Conservation (phyloP, 1,140 invertebrate species). For the Mercenaria mercenaria region DNA sequence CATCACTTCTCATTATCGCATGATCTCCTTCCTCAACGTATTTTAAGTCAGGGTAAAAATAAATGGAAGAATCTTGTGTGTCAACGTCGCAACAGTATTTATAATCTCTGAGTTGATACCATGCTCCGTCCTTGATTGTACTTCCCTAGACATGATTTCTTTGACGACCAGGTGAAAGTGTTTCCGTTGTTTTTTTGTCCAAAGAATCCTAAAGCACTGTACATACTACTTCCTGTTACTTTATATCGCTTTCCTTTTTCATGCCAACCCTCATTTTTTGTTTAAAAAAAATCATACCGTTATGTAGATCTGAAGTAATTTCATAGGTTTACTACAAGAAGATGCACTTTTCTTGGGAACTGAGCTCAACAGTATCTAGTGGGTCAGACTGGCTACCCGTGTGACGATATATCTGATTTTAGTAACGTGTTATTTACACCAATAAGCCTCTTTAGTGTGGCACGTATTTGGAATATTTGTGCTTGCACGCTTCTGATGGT, state of each 20-base stretch:
- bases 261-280: neutral
- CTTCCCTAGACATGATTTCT: neutral
- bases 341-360: too few species aligned
- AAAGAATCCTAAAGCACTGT: neutral
- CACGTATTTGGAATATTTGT: neutral
- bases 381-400: too few species aligned
- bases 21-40: slow-evolving; percentile 47
- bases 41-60: neutral
- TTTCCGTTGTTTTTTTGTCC: neutral
- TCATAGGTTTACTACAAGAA: neutral
- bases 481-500: neutral
- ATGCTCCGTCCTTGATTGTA: neutral
- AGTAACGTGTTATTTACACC: neutral
- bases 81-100: slow-evolving; percentile 50
- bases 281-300: neutral
- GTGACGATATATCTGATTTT: neutral
- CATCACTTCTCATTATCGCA: neutral
- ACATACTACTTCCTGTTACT: too few species aligned
- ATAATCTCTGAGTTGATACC: slow-evolving; percentile 37
- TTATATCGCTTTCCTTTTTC: neutral
- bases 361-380: too few species aligned
- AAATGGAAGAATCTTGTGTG: neutral
- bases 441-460: neutral
- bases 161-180: neutral
- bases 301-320: neutral